Conservation (phyloP, 2,797 vertebrate species). For the Karalla daura region DNA sequence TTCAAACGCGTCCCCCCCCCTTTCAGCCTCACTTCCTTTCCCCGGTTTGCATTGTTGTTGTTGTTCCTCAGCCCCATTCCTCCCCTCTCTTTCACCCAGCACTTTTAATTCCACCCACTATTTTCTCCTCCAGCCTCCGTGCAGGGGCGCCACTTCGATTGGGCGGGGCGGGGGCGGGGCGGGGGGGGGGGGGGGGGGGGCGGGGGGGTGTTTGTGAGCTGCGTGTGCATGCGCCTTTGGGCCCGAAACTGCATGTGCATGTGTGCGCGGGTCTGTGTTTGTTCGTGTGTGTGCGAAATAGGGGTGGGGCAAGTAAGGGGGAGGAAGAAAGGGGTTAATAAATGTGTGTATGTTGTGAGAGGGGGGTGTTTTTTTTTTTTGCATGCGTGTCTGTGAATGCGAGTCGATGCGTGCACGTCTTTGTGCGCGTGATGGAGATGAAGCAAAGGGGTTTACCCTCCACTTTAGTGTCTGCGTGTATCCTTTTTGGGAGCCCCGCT, state of each 20-base stretch:
- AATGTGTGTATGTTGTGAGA: slow-evolving; percentile 51
- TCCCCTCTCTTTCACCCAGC: slow-evolving; percentile 72
- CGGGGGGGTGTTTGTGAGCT: slow-evolving; percentile 20
- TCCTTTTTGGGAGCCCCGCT: slow-evolving; percentile 76
- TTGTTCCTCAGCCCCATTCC: slow-evolving; percentile 61
- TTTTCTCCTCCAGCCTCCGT: slow-evolving; percentile 65
- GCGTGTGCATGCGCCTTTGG: slow-evolving; percentile 22
- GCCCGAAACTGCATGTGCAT: slow-evolving; percentile 24
- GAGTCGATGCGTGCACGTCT: slow-evolving; percentile 38
- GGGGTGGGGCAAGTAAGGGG: slow-evolving; percentile 24
- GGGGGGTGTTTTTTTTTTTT: slow-evolving; percentile 1
- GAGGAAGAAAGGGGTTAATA: slow-evolving; percentile 46
- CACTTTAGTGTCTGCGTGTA: slow-evolving; percentile 78
- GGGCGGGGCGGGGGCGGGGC: no score
- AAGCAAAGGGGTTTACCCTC: slow-evolving; percentile 67
- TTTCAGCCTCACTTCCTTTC: slow-evolving; percentile 76
- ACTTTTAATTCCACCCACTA: slow-evolving; percentile 78
- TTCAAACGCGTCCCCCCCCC: slow-evolving; percentile 65
- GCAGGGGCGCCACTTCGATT: slow-evolving; percentile 58
- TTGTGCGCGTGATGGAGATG: slow-evolving; percentile 58
- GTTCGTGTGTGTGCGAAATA: slow-evolving; percentile 35
- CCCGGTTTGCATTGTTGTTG: slow-evolving; percentile 72
- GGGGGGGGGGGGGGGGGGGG: no score
- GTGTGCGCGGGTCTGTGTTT: slow-evolving; percentile 3
- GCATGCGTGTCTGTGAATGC: slow-evolving; percentile 4